A percentile compares a stretch with the other conserved stretches of the same genome.
Evolutionary conservation across 2,113 vertebrate genomes (phyloP).

Genomic region (Laticauda colubrina): DNA sequence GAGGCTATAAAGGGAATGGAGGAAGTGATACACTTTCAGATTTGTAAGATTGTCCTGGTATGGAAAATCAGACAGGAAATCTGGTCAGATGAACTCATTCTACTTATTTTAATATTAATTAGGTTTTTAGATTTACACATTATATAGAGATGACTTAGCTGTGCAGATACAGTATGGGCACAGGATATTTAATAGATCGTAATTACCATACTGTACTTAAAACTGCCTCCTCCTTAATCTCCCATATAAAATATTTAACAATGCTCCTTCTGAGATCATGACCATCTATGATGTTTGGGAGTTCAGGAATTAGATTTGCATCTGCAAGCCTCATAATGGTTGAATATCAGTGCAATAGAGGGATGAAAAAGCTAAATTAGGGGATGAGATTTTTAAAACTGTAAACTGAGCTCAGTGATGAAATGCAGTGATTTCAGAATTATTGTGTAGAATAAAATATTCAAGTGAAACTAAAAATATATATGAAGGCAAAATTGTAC

Average conservation of each 20-base stretch:
- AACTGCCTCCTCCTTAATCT: not conserved
- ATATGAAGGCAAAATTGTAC: not conserved
- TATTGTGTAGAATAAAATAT: not conserved
- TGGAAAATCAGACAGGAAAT: not conserved
- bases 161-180: not conserved
- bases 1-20: not conserved
- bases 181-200: not conserved
- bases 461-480: not conserved
- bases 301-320: not conserved
- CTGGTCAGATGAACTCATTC: not conserved
- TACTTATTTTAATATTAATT: not conserved
- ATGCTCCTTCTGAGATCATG: not conserved
- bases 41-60: not conserved
- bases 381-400: not conserved
- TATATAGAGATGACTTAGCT: not conserved
- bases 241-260: not conserved
- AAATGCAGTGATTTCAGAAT: not conserved
- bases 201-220: not conserved
- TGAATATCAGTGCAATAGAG: not conserved
- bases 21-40: not conserved
- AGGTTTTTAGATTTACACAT: not conserved
- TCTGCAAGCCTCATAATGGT: not conserved
- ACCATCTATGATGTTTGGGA: not conserved
- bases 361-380: not conserved
- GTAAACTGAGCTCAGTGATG: not conserved